Conservation (phyloP, 2,113 vertebrate species). For the Peromyscus polionotus region DNA sequence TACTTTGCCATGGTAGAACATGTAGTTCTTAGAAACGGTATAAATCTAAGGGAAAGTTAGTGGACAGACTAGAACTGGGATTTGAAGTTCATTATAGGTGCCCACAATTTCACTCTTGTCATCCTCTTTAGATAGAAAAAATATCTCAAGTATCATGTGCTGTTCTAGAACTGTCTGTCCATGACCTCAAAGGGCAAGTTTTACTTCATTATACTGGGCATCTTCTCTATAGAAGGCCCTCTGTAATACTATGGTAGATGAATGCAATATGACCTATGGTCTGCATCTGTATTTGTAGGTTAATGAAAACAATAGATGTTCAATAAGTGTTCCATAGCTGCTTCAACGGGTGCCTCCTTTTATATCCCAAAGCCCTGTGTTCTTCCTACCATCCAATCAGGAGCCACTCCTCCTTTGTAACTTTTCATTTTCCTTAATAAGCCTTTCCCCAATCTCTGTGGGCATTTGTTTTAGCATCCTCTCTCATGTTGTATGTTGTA, state of each 20-base stretch:
- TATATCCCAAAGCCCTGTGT: background rate
- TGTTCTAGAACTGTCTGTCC: constrained; percentile 4
- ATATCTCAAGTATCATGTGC: background rate
- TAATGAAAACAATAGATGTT: background rate
- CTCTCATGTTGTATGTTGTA: background rate
- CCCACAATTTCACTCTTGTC: background rate
- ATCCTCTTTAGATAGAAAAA: background rate
- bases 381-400: background rate
- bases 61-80: background rate
- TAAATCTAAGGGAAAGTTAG: background rate
- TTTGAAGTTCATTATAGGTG: constrained; percentile 14
- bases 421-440: background rate
- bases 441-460: background rate
- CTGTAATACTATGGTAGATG: background rate
- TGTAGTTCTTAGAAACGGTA: background rate
- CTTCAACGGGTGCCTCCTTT: background rate
- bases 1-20: background rate
- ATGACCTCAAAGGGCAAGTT: background rate
- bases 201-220: background rate
- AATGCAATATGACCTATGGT: constrained; percentile 11
- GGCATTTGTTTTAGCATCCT: background rate
- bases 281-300: background rate
- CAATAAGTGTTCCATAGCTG: background rate
- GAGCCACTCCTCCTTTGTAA: background rate
- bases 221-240: background rate